phyloP scores from a whole-genome alignment of 2,113 vertebrate genomes.

The Indri indri region DNA sequence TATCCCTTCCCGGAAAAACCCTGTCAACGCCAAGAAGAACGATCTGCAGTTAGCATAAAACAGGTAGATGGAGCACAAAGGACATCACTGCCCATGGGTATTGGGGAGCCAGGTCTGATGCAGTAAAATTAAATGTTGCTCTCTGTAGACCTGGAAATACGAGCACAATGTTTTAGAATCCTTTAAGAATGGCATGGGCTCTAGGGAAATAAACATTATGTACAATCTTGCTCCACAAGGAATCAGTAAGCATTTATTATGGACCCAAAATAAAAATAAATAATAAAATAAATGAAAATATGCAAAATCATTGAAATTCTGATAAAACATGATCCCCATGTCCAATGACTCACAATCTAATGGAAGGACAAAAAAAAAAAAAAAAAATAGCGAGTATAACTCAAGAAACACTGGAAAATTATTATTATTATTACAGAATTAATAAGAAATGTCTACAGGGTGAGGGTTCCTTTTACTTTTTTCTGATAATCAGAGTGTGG shows the following conservation, averaged over 20 bases:
- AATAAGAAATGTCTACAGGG: neutral
- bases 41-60: accelerated
- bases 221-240: neutral
- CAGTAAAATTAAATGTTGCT: neutral
- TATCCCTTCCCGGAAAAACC: neutral
- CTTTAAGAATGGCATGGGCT: neutral
- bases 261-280: neutral
- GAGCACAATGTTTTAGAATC: neutral
- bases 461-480: neutral
- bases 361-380: neutral
- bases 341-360: neutral
- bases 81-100: accelerated
- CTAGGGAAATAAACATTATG: neutral
- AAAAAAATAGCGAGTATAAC: neutral
- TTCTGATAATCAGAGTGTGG: neutral
- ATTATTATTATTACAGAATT: neutral
- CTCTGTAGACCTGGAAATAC: neutral
- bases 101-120: accelerated
- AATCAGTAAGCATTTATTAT: neutral
- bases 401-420: neutral
- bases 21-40: accelerated
- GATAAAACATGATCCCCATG: neutral
- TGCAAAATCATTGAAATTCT: neutral
- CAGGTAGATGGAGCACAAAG: accelerated
- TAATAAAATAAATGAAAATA: neutral